Base-by-base conservation (phyloP, 2,797 vertebrate species). In the Acridotheres tristis region DNA sequence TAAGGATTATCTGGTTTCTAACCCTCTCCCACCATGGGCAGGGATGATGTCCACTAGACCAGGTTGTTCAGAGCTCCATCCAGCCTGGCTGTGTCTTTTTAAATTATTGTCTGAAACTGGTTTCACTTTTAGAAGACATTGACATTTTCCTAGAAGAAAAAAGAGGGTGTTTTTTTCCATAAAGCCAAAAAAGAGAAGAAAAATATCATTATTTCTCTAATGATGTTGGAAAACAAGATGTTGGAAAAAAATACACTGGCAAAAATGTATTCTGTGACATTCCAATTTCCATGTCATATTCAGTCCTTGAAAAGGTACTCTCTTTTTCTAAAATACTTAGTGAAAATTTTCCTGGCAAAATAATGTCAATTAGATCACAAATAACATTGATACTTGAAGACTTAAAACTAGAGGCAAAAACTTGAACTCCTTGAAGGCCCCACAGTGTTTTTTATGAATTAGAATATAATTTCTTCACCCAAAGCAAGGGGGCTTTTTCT, bases 341-440 rank as follows among this genome's bases (percentile, higher is more conserved):
- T 80, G 65, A 91, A 91, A 83, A 54, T 21, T 92, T 88, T 85
- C 45, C 68, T 92, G 68, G 68, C 50, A 93, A 87, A 92, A 88
- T 58, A 71, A 79, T 36, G 12, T 61, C 63, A 68, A 23, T 75
- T 85, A 65, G 22, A 83, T 80, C 61, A 71, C 53, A 91, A 85
- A 81, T 45, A 34, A 13, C 26, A 42, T 26, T 43, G 17, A 34
- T 65, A 38, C 5, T 79, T 57, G 26, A 45, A 71, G 65, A 72
- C 59, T 62, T 51, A 86, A 93, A 86, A 26, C 11, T 43, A 54
- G 13, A 68, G 29, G 21, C 61, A 36, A 86, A 88, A 81, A 40
- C 9, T 11, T n/a, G 16, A 48, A n/a, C 10, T 61, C 42, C 16
- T 29, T 69, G 38, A 88, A 61, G 34, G 15, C 5, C 26, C 45